Evolutionary conservation across 2,797 vertebrate species (phyloP).

Genomic region (Argya squamiceps): DNA sequence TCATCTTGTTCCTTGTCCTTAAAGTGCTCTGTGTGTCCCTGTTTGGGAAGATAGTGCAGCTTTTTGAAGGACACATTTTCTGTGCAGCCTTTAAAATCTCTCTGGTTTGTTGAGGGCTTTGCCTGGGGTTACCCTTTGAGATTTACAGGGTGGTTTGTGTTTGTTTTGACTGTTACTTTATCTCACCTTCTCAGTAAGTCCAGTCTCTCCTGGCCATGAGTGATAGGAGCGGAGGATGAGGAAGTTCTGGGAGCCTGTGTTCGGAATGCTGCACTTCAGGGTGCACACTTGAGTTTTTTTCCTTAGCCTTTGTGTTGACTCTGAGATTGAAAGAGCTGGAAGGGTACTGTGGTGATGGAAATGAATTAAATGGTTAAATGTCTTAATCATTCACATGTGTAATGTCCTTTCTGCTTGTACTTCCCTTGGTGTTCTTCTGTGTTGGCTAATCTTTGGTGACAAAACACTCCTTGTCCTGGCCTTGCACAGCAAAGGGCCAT

Average conservation of each 20-base stretch:
- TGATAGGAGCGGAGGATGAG: neutral
- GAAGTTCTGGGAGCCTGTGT: neutral
- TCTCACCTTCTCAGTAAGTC: neutral
- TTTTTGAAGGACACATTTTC: neutral
- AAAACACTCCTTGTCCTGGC: neutral
- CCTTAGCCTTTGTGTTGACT: neutral
- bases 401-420: neutral
- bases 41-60: neutral
- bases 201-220: neutral
- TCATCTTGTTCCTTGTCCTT: neutral
- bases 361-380: neutral
- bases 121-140: neutral
- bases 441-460: neutral
- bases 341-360: neutral
- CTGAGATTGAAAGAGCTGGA: neutral
- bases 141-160: neutral
- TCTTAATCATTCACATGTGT: neutral
- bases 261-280: neutral
- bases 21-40: neutral
- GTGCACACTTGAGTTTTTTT: neutral
- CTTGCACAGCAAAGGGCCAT: neutral
- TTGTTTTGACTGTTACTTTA: conserved; percentile 58
- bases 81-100: neutral
- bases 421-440: neutral
- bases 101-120: neutral